Percentiles rank a stretch among this genome's conserved stretches.
phyloP scores from a whole-genome alignment of 1,140 invertebrate species.

The Acarapis woodi region DNA sequence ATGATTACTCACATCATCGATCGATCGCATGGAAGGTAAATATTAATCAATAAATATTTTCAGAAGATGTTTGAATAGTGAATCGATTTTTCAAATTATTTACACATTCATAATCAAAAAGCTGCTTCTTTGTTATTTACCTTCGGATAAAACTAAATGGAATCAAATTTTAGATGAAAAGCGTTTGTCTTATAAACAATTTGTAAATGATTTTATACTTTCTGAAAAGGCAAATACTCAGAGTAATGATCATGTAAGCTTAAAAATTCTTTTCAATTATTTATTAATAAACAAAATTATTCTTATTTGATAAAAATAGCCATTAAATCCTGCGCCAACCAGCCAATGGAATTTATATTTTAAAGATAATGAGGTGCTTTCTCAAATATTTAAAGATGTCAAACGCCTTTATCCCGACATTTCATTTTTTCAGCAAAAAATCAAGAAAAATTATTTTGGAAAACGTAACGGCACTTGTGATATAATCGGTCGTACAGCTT shows the following conservation, averaged over 20 bases:
- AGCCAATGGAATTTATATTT: constrained; percentile 80
- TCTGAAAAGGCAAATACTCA: constrained; percentile 14
- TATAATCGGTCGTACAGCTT: constrained; percentile 29
- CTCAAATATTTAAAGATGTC: constrained; percentile 93
- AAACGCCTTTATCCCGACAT: constrained; percentile 76
- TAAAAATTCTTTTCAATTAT: neutral
- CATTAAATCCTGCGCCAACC: constrained; percentile 60
- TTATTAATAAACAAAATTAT: neutral
- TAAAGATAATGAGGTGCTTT: constrained; percentile 77
- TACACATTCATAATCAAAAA: neutral
- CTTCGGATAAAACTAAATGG: constrained; percentile 7
- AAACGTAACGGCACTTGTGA: constrained; percentile 36
- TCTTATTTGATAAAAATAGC: constrained; percentile 7
- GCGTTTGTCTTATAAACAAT: constrained; percentile 23
- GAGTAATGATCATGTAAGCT: constrained; percentile 11
- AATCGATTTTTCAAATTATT: neutral
- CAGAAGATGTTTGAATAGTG: neutral
- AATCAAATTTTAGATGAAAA: constrained; percentile 6
- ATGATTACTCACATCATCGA: constrained; percentile 6
- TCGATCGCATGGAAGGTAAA: constrained; percentile 7
- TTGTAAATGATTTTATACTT: constrained; percentile 33
- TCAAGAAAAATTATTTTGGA: constrained; percentile 31
- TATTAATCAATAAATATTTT: too few relatives aligned
- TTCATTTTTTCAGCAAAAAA: constrained; percentile 79
- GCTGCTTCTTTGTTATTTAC: constrained; percentile 8